Percentiles rank a stretch among this genome's conserved stretches.
phyloP scores from a whole-genome alignment of 2,113 vertebrate species.

The Entomyzon cyanotis region DNA sequence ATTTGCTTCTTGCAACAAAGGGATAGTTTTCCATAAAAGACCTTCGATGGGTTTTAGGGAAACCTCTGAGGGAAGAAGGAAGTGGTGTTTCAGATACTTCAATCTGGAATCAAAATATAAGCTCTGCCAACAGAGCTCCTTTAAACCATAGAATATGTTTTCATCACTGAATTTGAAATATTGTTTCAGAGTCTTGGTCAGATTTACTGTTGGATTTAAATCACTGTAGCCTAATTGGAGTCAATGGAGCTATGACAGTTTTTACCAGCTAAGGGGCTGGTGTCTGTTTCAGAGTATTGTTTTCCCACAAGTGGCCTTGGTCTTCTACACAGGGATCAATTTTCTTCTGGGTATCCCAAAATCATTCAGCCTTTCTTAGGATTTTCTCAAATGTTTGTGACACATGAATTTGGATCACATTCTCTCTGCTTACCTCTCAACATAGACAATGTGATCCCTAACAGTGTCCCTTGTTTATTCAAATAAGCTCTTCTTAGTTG shows the following conservation, averaged over 20 bases:
- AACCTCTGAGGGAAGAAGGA: background rate
- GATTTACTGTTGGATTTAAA: slow-evolving; percentile 21
- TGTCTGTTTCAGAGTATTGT: slow-evolving; percentile 16
- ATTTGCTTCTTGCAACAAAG: slow-evolving; percentile 10
- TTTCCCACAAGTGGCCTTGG: background rate
- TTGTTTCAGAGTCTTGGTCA: background rate
- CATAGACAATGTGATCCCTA: background rate
- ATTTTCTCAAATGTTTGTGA: background rate
- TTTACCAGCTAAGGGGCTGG: background rate
- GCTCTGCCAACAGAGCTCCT: background rate
- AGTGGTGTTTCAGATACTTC: background rate
- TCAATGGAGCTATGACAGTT: slow-evolving; percentile 11
- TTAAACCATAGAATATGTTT: background rate
- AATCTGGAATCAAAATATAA: background rate
- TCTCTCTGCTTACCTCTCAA: background rate
- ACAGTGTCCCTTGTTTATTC: background rate
- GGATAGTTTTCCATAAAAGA: background rate
- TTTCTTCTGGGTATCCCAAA: background rate
- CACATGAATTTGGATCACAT: background rate
- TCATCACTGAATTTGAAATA: slow-evolving; percentile 12
- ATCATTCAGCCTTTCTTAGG: background rate
- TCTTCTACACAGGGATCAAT: background rate
- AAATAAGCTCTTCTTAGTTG: background rate
- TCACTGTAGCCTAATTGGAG: slow-evolving; percentile 15
- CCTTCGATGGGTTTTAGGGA: background rate